Evolutionary conservation across 2,797 vertebrate genomes (phyloP).

Genomic region (Hoplostethus atlanticus): DNA sequence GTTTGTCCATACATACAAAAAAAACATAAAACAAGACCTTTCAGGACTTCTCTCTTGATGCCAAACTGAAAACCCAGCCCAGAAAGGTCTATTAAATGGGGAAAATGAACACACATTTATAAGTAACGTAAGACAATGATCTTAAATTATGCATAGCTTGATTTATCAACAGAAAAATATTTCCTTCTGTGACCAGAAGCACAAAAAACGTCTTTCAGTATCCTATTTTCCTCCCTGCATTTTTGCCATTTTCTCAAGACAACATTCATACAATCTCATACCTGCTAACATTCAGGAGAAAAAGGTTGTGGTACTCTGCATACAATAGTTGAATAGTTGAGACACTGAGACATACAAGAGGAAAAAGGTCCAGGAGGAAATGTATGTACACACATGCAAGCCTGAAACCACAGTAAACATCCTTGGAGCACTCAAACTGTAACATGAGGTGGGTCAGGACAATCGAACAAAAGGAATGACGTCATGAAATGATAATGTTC

Average conservation of each 20-base stretch:
- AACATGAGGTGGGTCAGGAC: slow-evolving; percentile 4
- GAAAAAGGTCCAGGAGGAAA: slow-evolving; percentile 25
- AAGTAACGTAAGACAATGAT: slow-evolving; percentile 51
- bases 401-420: slow-evolving; percentile 56
- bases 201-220: slow-evolving; percentile 25
- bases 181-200: slow-evolving; percentile 51
- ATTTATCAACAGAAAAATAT: slow-evolving; percentile 70
- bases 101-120: slow-evolving; percentile 19
- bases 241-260: slow-evolving; percentile 34
- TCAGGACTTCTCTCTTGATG: slow-evolving; percentile 40
- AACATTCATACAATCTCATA: slow-evolving; percentile 35
- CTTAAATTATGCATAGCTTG: slow-evolving; percentile 78
- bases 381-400: slow-evolving; percentile 42
- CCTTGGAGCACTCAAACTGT: slow-evolving; percentile 23
- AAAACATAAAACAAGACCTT: slow-evolving; percentile 46
- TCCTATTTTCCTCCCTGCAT: slow-evolving; percentile 15
- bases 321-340: not conserved
- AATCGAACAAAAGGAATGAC: slow-evolving; percentile 59
- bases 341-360: slow-evolving; percentile 5
- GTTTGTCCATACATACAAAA: slow-evolving; percentile 66
- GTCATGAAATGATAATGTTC: slow-evolving; percentile 63
- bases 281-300: not conserved
- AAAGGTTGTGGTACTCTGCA: not conserved
- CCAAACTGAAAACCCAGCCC: slow-evolving; percentile 32
- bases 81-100: slow-evolving; percentile 28